Evolutionary conservation across 2,797 vertebrate species (phyloP).

Genomic region (Odontamblyopus rebecca): DNA sequence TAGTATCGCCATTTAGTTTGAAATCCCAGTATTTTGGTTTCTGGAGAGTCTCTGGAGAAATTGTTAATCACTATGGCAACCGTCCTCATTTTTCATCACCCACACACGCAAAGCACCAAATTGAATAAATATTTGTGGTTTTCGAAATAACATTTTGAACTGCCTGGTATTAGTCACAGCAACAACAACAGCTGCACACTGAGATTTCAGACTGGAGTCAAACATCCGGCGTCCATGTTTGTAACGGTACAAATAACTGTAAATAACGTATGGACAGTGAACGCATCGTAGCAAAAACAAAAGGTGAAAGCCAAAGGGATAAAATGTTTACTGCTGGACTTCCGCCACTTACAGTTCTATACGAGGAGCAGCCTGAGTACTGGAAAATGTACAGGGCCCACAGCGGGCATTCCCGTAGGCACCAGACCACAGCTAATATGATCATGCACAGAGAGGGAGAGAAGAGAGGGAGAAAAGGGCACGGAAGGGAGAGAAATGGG

Average conservation of each 20-base stretch:
- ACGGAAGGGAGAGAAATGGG: background rate
- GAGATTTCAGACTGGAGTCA: conserved; percentile 18
- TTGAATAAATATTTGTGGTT: conserved; percentile 42
- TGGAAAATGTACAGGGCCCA: conserved; percentile 70
- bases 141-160: conserved; percentile 15
- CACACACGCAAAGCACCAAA: conserved; percentile 1
- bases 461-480: background rate
- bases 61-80: no score
- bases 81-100: no score
- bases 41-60: no score
- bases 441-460: conserved; percentile 53
- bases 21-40: no score
- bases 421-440: conserved; percentile 72
- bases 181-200: conserved; percentile 11
- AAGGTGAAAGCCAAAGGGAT: conserved; percentile 64
- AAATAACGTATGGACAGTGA: conserved; percentile 32
- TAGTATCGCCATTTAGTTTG: no score
- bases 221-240: conserved; percentile 20
- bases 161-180: background rate
- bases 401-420: conserved; percentile 74
- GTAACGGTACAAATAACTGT: conserved; percentile 38
- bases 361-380: conserved; percentile 54
- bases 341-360: conserved; percentile 72
- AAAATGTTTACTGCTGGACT: conserved; percentile 72
- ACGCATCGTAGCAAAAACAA: conserved; percentile 52